These are phyloP conservation scores for Formicarius rufipectus DNA, from an alignment of 2,113 vertebrate species.

Conservation along the genomic window DNA sequence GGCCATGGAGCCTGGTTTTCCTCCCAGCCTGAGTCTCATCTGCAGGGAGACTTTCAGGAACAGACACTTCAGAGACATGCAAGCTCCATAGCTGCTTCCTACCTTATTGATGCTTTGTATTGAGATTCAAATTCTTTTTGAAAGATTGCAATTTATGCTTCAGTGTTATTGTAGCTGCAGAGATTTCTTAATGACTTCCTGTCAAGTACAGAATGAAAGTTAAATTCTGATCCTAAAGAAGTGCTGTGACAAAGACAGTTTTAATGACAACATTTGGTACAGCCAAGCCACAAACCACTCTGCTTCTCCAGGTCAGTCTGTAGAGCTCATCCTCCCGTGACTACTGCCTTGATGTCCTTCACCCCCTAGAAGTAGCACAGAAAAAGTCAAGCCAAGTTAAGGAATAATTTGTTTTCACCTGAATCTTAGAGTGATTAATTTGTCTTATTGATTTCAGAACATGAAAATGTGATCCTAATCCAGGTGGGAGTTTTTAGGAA, in stretches of 20 bases:
- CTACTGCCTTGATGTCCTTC: neutral
- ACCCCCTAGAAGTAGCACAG: neutral
- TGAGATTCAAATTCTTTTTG: conserved; percentile 53
- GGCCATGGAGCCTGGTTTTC: neutral
- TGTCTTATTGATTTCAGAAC: neutral
- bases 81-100: neutral
- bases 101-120: neutral
- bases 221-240: conserved; percentile 8
- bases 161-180: neutral
- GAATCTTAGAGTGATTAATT: neutral
- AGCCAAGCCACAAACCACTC: neutral
- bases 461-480: neutral
- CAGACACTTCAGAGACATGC: neutral
- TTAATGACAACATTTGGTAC: neutral
- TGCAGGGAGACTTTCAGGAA: neutral
- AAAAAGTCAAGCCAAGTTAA: neutral
- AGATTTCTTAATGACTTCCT: conserved; percentile 59
- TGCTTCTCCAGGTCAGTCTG: neutral
- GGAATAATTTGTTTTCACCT: neutral
- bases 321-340: neutral
- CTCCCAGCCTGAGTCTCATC: neutral
- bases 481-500: neutral
- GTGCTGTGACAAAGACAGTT: neutral
- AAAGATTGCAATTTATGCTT: conserved; percentile 58
- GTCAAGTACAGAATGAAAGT: conserved; percentile 8